A percentile compares a stretch with the other conserved stretches of the same genome.
phyloP scores from a whole-genome alignment of 2,888 invertebrate genomes.

The Catocala sponsa region DNA sequence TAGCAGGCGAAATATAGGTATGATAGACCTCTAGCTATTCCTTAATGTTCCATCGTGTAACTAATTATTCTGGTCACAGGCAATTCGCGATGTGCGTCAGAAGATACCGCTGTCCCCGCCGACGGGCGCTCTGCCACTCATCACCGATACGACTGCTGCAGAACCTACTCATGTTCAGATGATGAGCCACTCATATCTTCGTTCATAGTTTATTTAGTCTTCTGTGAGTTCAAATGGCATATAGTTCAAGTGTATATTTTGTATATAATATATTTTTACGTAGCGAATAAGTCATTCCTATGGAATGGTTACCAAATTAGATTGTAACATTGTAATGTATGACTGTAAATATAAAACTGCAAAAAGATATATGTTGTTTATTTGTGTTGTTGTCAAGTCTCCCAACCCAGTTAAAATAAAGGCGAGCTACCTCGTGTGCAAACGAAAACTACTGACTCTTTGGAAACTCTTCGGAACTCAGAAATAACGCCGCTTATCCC shows the following conservation, averaged over 20 bases:
- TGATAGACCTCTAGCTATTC: no score
- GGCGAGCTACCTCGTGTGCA: no score
- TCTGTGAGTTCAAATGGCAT: conserved; percentile 63
- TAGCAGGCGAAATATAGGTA: no score
- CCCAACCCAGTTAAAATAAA: no score
- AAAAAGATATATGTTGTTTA: not conserved
- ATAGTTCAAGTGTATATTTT: no score
- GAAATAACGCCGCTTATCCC: no score
- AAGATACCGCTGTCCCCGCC: conserved; percentile 91
- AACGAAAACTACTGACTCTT: no score
- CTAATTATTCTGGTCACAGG: conserved; percentile 41
- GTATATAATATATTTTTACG: no score
- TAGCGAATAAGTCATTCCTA: conserved; percentile 28
- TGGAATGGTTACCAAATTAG: conserved; percentile 34
- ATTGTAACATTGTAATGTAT: not conserved
- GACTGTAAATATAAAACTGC: conserved; percentile 26
- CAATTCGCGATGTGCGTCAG: conserved; percentile 93
- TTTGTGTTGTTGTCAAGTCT: not conserved
- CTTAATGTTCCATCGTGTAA: no score
- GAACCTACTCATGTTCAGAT: conserved; percentile 90
- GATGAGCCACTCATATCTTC: conserved; percentile 20
- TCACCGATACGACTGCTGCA: conserved; percentile 92
- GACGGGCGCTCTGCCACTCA: conserved; percentile 91
- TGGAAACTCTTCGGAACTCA: no score
- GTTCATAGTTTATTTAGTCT: no score